Conservation (phyloP, 2,113 vertebrate genomes). For the Pomatorhinus ruficollis region DNA sequence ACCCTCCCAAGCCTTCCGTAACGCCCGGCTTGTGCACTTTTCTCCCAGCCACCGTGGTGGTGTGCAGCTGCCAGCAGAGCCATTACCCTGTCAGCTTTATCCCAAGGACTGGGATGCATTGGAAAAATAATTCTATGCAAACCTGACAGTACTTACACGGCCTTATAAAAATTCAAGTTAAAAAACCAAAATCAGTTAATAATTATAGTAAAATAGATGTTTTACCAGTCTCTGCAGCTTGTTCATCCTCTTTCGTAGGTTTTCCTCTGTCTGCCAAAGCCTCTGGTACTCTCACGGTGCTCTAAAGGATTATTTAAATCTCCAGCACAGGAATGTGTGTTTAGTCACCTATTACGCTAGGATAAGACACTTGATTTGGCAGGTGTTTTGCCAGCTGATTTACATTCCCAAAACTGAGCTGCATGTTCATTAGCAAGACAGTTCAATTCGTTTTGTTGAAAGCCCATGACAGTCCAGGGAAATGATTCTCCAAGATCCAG, state of each 20-base stretch:
- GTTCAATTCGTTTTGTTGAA: not conserved
- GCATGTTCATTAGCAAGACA: not conserved
- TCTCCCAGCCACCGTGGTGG: not conserved
- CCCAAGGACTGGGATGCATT: not conserved
- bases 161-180: not conserved
- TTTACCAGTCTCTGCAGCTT: slow-evolving; percentile 57
- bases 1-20: not conserved
- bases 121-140: not conserved
- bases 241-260: slow-evolving; percentile 27
- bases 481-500: not conserved
- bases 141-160: not conserved
- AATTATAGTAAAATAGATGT: not conserved
- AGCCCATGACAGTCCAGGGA: not conserved
- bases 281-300: not conserved
- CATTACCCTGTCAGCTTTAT: not conserved
- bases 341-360: slow-evolving; percentile 61
- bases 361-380: slow-evolving; percentile 35
- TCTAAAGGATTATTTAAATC: slow-evolving; percentile 40
- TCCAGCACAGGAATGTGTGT: slow-evolving; percentile 33
- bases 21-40: rapidly evolving
- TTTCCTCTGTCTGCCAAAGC: slow-evolving; percentile 5
- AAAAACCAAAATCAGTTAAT: not conserved
- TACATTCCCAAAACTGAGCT: not conserved
- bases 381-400: slow-evolving; percentile 35
- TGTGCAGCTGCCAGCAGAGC: not conserved